These are phyloP conservation scores for Ectemnius continuus DNA, from an alignment of 2,888 invertebrate species.

Conservation along the genomic window DNA sequence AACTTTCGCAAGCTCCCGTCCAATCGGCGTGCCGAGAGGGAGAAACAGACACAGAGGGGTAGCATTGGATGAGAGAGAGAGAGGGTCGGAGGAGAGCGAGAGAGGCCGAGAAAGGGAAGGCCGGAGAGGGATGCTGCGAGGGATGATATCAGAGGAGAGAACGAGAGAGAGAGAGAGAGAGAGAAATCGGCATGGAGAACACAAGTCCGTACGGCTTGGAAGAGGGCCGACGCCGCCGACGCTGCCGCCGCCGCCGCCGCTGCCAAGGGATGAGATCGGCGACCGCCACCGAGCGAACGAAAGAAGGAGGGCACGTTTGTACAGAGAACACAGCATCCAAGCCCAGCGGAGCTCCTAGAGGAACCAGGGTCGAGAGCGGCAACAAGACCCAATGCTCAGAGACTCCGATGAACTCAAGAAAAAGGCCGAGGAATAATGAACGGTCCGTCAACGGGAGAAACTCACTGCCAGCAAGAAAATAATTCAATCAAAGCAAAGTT, in stretches of 20 bases:
- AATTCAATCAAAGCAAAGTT: constrained; percentile 18
- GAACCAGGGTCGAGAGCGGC: too few relatives aligned
- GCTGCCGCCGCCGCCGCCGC: too few relatives aligned
- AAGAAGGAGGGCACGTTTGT: too few relatives aligned
- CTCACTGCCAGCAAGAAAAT: background rate
- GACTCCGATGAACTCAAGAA: background rate
- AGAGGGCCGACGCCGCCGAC: too few relatives aligned
- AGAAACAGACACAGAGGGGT: constrained; percentile 41
- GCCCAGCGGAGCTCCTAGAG: too few relatives aligned
- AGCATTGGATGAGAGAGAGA: constrained; percentile 41
- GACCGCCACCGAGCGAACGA: background rate
- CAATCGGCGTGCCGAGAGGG: constrained; percentile 65
- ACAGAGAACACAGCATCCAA: too few relatives aligned
- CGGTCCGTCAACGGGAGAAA: background rate
- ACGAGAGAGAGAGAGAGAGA: constrained; percentile 16
- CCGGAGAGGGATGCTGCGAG: background rate
- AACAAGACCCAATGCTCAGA: background rate
- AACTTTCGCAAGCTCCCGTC: constrained; percentile 73
- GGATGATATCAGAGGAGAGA: background rate
- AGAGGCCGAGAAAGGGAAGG: constrained; percentile 29
- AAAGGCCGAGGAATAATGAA: background rate
- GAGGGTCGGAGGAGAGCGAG: constrained; percentile 23
- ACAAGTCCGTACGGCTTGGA: too few relatives aligned
- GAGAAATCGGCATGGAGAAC: background rate
- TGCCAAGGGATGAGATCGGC: constrained; percentile 7